Evolutionary conservation across 2,888 invertebrate genomes (phyloP).

Genomic region (Sipunculus nudus): DNA sequence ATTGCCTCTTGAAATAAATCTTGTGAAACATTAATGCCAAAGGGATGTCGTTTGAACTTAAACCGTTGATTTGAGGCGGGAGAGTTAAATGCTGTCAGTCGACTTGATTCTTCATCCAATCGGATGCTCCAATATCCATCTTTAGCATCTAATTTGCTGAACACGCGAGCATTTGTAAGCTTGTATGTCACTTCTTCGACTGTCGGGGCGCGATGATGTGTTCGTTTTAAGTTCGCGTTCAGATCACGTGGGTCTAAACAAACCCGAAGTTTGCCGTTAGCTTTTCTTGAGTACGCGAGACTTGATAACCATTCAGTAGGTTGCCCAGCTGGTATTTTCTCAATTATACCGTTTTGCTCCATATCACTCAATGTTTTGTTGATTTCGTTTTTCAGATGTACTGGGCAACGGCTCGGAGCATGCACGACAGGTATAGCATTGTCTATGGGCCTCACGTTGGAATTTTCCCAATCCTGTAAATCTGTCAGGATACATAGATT

Average conservation of each 20-base stretch:
- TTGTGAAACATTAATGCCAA: conserved; percentile 9
- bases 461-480: too few species aligned
- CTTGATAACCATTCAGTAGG: conserved; percentile 23
- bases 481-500: too few species aligned
- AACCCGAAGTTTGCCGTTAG: conserved; percentile 14
- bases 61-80: conserved; percentile 11
- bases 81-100: conserved; percentile 19
- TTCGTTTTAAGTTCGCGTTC: conserved; percentile 18
- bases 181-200: conserved; percentile 24
- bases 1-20: conserved; percentile 11
- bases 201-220: conserved; percentile 16
- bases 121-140: conserved; percentile 29
- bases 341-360: conserved; percentile 11
- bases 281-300: conserved; percentile 11
- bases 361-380: conserved; percentile 11
- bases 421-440: too few species aligned
- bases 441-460: too few species aligned
- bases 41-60: conserved; percentile 5
- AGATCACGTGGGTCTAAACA: conserved; percentile 26
- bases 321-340: conserved; percentile 8
- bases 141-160: conserved; percentile 29
- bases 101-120: conserved; percentile 5
- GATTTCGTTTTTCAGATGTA: conserved; percentile 8
- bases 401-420: conserved; percentile 1
- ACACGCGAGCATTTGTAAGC: conserved; percentile 17